phyloP scores from a whole-genome alignment of 2,888 invertebrate species.

The Habrosyne pyritoides region DNA sequence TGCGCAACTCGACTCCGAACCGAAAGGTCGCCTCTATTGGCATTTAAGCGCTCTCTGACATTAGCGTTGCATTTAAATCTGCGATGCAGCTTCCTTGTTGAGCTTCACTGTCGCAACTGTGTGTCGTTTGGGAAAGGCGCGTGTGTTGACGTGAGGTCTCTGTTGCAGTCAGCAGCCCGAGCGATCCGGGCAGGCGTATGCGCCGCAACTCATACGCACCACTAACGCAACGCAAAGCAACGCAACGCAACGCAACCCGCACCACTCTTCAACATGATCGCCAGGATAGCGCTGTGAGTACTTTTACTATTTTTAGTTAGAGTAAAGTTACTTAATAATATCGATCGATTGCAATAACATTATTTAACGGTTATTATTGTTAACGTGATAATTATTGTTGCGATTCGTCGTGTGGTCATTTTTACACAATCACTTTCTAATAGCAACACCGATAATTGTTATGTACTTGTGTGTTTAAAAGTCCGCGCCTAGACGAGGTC shows the following conservation, averaged over 20 bases:
- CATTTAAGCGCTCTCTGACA: slow-evolving; percentile 83
- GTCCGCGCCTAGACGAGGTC: slow-evolving; percentile 20
- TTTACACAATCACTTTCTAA: slow-evolving; percentile 65
- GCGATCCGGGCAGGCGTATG: slow-evolving; percentile 59
- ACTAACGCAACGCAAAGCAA: slow-evolving; percentile 25
- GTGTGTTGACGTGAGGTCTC: slow-evolving; percentile 76
- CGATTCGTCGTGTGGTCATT: slow-evolving; percentile 31
- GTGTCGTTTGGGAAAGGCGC: slow-evolving; percentile 79
- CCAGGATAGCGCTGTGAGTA: slow-evolving; percentile 77
- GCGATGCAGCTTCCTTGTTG: slow-evolving; percentile 81
- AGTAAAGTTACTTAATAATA: background rate
- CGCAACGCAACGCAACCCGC: slow-evolving; percentile 23
- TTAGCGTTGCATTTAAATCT: slow-evolving; percentile 81
- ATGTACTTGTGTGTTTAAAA: slow-evolving; percentile 35
- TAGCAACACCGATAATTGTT: slow-evolving; percentile 50
- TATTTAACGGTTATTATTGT: slow-evolving; percentile 10
- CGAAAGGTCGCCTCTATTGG: slow-evolving; percentile 81
- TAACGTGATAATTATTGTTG: slow-evolving; percentile 30
- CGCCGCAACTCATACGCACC: slow-evolving; percentile 33
- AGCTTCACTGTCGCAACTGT: slow-evolving; percentile 79
- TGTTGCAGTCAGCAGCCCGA: slow-evolving; percentile 76
- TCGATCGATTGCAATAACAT: background rate
- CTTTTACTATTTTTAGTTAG: slow-evolving; percentile 12
- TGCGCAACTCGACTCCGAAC: slow-evolving; percentile 77
- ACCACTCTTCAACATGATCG: slow-evolving; percentile 56